Evolutionary conservation across 1,140 invertebrate species (phyloP).

Genomic region (Euborellia annulipes): DNA sequence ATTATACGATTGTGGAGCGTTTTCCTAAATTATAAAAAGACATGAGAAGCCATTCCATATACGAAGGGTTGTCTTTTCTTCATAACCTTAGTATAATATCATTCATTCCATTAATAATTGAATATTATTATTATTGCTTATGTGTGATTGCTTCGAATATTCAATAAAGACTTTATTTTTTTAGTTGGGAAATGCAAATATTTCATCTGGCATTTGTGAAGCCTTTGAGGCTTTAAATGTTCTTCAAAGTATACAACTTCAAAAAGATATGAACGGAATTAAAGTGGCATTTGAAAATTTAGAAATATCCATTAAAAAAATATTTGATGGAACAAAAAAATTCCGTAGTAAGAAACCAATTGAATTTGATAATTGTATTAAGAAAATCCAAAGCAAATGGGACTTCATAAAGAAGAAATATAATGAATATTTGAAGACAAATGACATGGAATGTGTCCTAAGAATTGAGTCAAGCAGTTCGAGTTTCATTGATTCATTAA

Average conservation of each 20-base stretch:
- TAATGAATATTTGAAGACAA: conserved; percentile 39
- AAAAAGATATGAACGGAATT: conserved; percentile 40
- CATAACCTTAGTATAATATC: too few relatives aligned
- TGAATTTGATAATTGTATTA: conserved; percentile 39
- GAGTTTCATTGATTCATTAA: conserved; percentile 41
- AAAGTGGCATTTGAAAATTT: conserved; percentile 42
- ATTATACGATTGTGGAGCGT: too few relatives aligned
- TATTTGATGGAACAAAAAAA: conserved; percentile 43
- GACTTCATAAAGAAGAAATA: conserved; percentile 50
- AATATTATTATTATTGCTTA: too few relatives aligned
- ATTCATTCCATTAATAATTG: too few relatives aligned
- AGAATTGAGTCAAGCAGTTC: conserved; percentile 43
- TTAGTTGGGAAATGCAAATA: conserved; percentile 12
- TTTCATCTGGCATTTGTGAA: conserved; percentile 35
- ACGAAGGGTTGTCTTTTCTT: too few relatives aligned
- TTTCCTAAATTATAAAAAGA: too few relatives aligned
- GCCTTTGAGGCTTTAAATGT: conserved; percentile 41
- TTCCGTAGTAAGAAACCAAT: conserved; percentile 31
- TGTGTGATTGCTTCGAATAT: too few relatives aligned
- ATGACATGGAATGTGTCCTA: conserved; percentile 38
- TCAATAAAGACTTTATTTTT: too few relatives aligned
- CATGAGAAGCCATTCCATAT: too few relatives aligned
- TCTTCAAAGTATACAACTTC: conserved; percentile 40
- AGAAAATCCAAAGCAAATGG: conserved; percentile 43
- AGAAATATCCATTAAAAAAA: conserved; percentile 40